Base-by-base conservation (phyloP, 92 coral and sea anemone species). In the Porites rus region DNA sequence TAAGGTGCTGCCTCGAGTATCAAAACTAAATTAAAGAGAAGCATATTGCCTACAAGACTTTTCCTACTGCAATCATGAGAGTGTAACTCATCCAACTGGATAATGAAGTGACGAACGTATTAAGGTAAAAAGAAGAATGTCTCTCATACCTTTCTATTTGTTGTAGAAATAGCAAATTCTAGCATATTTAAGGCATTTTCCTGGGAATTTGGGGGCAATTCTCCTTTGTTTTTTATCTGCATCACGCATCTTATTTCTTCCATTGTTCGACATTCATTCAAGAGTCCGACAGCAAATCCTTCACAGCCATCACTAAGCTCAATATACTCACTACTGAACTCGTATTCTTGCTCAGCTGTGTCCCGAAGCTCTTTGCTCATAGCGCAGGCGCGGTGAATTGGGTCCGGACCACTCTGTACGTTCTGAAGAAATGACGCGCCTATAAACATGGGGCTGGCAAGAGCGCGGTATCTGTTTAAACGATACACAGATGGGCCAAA, bases 181-280 rank as follows among this genome's bases (percentile, higher is more conserved):
- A 94, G 51, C 81, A 94, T 88, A 65, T 94, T 94, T 21, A 94
- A 75, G 17, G 76, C 78, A 19, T 66, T 76, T 13, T 71, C 72
- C 12, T 38, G 16, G 1, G 38, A 9, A 11, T 54, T 4, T 3
- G 51, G 28, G 6, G 24, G 65, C 21, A 19, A 7, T 18, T 14
- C 73, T 10, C 59, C 69, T 25, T 74, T 72, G 8, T 65, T 66
- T 12, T 68, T 72, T 58, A 81, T 83, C 43, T 90, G 85, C 97
- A 94, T 91, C 52, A 94, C 65, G 20, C 84, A 87, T 38, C 82
- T 69, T 61, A 96, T 94, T 81, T 96, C 98, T 17, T 80, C 78
- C 98, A 90, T 92, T 89, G 93, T 78, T 21, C 94, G 94, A 74
- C 98, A 96, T 67, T 94, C 96, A 28, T 96, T 84, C 75, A 92